Percentiles rank a stretch among this genome's conserved stretches.
phyloP scores from a whole-genome alignment of 2,113 vertebrate species.

The Xiphophorus hellerii region DNA sequence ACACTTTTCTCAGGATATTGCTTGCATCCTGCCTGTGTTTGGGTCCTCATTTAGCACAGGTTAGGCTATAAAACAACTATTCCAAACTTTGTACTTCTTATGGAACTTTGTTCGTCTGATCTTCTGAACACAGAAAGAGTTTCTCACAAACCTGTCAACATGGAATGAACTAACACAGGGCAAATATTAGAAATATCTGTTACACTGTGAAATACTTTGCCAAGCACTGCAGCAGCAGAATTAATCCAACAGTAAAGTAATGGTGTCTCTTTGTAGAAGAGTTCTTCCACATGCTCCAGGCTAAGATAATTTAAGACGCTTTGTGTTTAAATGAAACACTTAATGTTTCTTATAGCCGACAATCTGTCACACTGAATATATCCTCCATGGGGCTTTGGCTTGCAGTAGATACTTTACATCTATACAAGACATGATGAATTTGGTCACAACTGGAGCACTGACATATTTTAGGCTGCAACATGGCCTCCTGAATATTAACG shows the following conservation, averaged over 20 bases:
- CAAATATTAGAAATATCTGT: neutral
- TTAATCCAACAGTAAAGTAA: neutral
- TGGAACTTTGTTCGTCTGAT: too few relatives aligned
- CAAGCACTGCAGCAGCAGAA: neutral
- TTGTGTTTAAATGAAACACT: conserved; percentile 40
- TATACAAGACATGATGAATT: conserved; percentile 22
- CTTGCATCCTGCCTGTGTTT: neutral
- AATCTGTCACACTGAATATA: conserved; percentile 57
- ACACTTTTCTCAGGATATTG: neutral
- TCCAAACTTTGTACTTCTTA: too few relatives aligned
- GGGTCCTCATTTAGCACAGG: neutral
- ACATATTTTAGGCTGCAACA: neutral
- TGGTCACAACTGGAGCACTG: neutral
- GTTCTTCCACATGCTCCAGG: neutral
- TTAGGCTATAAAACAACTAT: too few relatives aligned
- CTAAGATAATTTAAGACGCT: neutral
- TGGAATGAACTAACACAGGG: neutral
- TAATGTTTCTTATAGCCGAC: conserved; percentile 36
- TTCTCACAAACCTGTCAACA: neutral
- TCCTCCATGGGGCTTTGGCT: conserved; percentile 44
- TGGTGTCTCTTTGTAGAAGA: too few relatives aligned
- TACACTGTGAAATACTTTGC: neutral
- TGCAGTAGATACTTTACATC: conserved; percentile 37
- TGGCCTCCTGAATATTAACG: neutral
- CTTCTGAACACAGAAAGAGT: too few relatives aligned